These are phyloP conservation scores for Steinernema hermaphroditum DNA, from an alignment of 2,888 invertebrate species.

Conservation along the genomic window DNA sequence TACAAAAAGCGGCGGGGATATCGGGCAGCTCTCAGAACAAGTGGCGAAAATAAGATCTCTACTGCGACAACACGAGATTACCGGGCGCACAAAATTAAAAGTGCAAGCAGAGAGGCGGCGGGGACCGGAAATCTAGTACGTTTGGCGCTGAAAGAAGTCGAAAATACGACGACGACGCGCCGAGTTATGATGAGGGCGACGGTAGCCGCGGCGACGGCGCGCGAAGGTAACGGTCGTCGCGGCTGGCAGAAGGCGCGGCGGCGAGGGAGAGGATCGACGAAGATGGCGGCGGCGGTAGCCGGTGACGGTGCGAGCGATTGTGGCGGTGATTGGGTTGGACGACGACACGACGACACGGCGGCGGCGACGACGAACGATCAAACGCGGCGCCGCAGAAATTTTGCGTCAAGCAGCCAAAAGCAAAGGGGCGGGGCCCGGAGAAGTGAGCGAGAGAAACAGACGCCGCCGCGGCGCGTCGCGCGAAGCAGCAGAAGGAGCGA, in stretches of 20 bases:
- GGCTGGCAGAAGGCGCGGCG: no score
- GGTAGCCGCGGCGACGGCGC: background rate
- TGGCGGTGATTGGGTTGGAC: conserved; percentile 6
- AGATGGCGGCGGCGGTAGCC: no score
- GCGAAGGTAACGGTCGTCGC: background rate
- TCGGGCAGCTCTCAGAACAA: no score
- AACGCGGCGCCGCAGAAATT: conserved; percentile 26
- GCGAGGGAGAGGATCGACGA: no score
- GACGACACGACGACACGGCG: background rate
- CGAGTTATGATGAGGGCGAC: background rate
- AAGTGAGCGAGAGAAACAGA: conserved; percentile 6
- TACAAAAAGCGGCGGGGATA: no score
- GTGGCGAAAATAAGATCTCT: no score
- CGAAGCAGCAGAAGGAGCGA: conserved; percentile 30
- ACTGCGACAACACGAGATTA: no score
- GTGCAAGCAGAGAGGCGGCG: background rate
- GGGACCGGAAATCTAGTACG: conserved; percentile 17
- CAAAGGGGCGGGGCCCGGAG: conserved; percentile 8
- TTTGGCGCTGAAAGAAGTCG: background rate
- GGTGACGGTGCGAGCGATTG: background rate
- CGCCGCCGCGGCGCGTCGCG: background rate
- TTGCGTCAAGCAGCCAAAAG: conserved; percentile 26
- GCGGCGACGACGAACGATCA: background rate
- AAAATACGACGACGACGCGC: background rate
- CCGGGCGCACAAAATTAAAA: background rate